A percentile compares a stretch with the other conserved stretches of the same genome.
Conservation (phyloP, 2,113 vertebrate species). For the Potamarius usumacintae region DNA sequence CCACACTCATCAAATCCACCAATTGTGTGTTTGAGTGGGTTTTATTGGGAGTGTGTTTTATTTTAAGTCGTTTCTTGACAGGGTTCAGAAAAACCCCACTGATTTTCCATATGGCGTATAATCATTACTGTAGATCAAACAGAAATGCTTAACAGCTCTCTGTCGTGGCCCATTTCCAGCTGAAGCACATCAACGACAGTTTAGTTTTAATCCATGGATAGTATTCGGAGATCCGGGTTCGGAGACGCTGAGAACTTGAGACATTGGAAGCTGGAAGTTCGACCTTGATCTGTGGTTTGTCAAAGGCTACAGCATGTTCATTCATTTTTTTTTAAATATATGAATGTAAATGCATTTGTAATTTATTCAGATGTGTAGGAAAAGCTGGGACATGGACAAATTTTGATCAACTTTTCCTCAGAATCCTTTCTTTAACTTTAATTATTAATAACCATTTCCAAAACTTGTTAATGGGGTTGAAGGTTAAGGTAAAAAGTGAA, state of each 20-base stretch:
- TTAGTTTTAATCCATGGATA: slow-evolving; percentile 66
- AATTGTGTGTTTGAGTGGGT: slow-evolving; percentile 29
- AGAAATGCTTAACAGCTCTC: slow-evolving; percentile 61
- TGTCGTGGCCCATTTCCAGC: slow-evolving; percentile 63
- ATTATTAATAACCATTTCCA: neutral
- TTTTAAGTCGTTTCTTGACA: slow-evolving; percentile 42
- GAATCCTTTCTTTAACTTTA: neutral
- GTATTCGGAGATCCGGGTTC: slow-evolving; percentile 35
- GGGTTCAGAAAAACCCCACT: slow-evolving; percentile 39
- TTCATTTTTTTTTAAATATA: slow-evolving; percentile 32
- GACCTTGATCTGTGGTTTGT: slow-evolving; percentile 67
- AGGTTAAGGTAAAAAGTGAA: neutral
- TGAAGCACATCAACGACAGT: slow-evolving; percentile 60
- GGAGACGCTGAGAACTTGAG: slow-evolving; percentile 53
- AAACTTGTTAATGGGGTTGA: neutral
- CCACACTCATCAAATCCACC: slow-evolving; percentile 4
- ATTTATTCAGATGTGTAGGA: slow-evolving; percentile 61
- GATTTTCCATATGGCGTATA: slow-evolving; percentile 52
- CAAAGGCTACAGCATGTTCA: slow-evolving; percentile 54
- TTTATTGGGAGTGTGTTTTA: slow-evolving; percentile 36
- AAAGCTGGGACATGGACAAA: slow-evolving; percentile 6
- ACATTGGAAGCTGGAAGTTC: slow-evolving; percentile 60
- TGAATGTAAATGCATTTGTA: slow-evolving; percentile 61
- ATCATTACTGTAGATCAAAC: slow-evolving; percentile 58
- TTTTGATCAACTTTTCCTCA: neutral